Evolutionary conservation across 2,113 vertebrate genomes (phyloP).

Genomic region (Rhagologus leucostigma): DNA sequence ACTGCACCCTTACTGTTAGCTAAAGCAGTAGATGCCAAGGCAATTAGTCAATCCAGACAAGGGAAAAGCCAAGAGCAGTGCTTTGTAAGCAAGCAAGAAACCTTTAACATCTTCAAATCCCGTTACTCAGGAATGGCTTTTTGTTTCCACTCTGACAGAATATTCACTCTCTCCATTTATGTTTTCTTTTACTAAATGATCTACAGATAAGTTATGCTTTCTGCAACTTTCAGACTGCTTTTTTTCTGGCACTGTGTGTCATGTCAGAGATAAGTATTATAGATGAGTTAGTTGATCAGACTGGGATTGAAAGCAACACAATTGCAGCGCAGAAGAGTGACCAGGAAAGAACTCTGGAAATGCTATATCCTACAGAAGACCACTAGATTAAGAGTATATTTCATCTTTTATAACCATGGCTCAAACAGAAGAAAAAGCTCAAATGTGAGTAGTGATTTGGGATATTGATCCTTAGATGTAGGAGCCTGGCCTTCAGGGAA

Average conservation of each 20-base stretch:
- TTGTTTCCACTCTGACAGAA: not conserved
- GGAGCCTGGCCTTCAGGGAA: not conserved
- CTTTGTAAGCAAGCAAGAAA: not conserved
- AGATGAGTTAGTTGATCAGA: not conserved
- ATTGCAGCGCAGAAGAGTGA: not conserved
- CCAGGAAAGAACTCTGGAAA: not conserved
- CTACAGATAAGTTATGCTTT: not conserved
- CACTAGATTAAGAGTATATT: not conserved
- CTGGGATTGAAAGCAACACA: not conserved
- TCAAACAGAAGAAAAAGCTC: not conserved
- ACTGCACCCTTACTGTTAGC: not conserved
- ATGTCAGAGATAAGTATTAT: not conserved
- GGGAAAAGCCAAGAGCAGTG: not conserved
- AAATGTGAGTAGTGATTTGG: not conserved
- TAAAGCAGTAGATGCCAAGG: slow-evolving; percentile 15
- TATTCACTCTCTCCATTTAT: not conserved
- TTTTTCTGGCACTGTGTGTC: not conserved
- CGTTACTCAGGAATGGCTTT: not conserved
- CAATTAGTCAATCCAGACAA: slow-evolving; percentile 14
- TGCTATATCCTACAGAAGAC: not conserved
- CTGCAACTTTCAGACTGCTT: not conserved
- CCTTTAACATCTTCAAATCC: not conserved
- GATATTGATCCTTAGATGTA: not conserved
- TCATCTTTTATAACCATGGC: not conserved
- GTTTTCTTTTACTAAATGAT: not conserved